Conservation (phyloP, 2,888 invertebrate species). For the Rhogogaster chlorosoma region DNA sequence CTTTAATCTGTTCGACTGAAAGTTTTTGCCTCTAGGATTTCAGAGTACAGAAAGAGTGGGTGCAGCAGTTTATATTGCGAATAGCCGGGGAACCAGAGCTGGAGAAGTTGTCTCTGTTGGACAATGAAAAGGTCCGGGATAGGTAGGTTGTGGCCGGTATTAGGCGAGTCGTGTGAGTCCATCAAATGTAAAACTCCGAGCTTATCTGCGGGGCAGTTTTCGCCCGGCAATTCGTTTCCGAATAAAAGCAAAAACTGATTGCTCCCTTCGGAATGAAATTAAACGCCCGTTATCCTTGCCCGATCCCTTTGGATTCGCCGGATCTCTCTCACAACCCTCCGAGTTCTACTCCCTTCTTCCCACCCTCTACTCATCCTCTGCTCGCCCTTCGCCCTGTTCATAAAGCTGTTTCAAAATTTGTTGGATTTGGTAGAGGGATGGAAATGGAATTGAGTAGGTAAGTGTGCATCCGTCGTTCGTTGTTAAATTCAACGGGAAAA, state of each 20-base stretch:
- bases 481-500: constrained; percentile 34
- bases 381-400: constrained; percentile 39
- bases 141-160: background rate
- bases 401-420: constrained; percentile 47
- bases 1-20: background rate
- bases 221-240: constrained; percentile 25
- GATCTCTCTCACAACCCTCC: constrained; percentile 52
- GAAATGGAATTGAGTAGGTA: constrained; percentile 28
- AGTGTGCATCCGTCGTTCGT: background rate
- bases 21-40: background rate
- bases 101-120: background rate
- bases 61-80: background rate
- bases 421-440: constrained; percentile 31
- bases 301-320: constrained; percentile 54
- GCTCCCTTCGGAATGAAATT: constrained; percentile 49
- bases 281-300: constrained; percentile 45
- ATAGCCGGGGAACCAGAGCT: background rate
- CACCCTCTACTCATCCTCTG: constrained; percentile 57
- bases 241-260: constrained; percentile 46
- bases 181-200: constrained; percentile 37
- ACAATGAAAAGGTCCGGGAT: background rate
- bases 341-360: constrained; percentile 49
- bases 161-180: constrained; percentile 26
- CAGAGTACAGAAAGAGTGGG: background rate
- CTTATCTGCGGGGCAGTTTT: constrained; percentile 23